phyloP scores from a whole-genome alignment of 2,797 vertebrate genomes.

The Hafferia zeledoni region DNA sequence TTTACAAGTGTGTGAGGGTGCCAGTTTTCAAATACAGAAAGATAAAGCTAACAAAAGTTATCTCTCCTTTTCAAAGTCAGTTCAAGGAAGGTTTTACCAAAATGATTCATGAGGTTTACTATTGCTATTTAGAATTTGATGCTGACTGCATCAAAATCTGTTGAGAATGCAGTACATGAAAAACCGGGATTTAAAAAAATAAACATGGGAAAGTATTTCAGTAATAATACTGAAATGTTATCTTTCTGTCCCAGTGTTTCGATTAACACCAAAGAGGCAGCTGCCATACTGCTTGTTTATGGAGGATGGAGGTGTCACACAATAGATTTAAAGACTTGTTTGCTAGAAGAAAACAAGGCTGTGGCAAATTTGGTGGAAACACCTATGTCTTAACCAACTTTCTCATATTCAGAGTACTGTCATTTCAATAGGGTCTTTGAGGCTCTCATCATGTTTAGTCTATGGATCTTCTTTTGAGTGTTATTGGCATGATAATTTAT shows the following conservation, averaged over 20 bases:
- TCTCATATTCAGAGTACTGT: not conserved
- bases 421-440: not conserved
- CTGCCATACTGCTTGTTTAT: not conserved
- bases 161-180: not conserved
- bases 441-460: not conserved
- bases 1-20: not conserved
- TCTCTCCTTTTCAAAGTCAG: not conserved
- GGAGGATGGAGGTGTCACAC: not conserved
- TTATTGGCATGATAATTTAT: not conserved
- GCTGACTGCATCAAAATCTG: conserved; percentile 3
- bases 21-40: conserved; percentile 17
- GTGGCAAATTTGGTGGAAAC: not conserved
- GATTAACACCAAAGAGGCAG: not conserved
- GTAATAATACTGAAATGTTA: not conserved
- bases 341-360: not conserved
- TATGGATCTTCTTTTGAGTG: not conserved
- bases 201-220: not conserved
- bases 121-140: not conserved
- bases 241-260: not conserved
- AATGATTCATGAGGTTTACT: conserved; percentile 9
- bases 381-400: not conserved
- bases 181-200: not conserved
- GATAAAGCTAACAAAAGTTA: not conserved
- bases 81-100: conserved; percentile 19
- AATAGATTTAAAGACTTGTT: not conserved